These are phyloP conservation scores for Todus mexicanus DNA, from an alignment of 2,797 vertebrate genomes.

Conservation along the genomic window DNA sequence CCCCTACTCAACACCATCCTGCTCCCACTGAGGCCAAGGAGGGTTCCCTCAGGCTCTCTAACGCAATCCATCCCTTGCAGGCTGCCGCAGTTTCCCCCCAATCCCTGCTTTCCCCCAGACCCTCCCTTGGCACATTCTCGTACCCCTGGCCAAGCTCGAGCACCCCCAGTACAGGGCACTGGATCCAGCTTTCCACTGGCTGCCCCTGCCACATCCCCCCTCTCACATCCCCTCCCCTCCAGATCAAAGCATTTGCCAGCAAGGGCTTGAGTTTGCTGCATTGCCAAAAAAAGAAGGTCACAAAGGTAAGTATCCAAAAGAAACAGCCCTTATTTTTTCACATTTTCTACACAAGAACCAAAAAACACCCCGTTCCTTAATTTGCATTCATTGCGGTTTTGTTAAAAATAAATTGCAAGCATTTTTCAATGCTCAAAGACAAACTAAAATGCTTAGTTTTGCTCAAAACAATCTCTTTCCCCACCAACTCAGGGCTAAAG, in stretches of 20 bases:
- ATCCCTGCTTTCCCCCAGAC: background rate
- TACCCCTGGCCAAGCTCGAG: background rate
- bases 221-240: background rate
- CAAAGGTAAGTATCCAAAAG: background rate
- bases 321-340: background rate
- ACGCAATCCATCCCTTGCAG: background rate
- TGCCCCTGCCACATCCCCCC: background rate
- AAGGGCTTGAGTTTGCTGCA: background rate
- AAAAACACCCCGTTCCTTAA: background rate
- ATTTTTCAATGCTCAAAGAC: background rate
- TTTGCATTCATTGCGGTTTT: background rate
- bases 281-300: background rate
- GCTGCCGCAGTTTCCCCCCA: background rate
- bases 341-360: background rate
- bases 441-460: background rate
- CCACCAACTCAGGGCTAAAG: background rate
- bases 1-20: rapidly evolving
- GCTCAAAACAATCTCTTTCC: background rate
- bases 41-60: background rate
- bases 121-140: rapidly evolving
- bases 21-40: background rate
- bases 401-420: background rate
- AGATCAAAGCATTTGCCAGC: background rate
- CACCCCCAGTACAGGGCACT: background rate
- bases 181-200: rapidly evolving